Base-by-base conservation (phyloP, 2,113 vertebrate species). In the Scophthalmus maximus region DNA sequence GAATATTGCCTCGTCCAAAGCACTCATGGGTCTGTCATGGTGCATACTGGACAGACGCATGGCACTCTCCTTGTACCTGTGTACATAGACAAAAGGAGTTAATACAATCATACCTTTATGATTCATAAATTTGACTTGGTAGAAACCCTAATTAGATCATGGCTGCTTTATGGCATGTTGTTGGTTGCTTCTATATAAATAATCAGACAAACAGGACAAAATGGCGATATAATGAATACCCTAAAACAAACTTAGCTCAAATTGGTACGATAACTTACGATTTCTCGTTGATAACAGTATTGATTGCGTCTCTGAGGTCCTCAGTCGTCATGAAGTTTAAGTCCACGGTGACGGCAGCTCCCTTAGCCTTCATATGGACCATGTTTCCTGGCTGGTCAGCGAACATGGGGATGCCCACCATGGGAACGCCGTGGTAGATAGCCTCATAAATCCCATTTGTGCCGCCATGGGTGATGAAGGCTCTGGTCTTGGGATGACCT, bases 401-500 rank as follows among this genome's bases (percentile, higher is more conserved):
- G 32, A 97, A 97, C 72, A 97, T 23, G 17, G 97, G 96, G 18
- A 97, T 87, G 4, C 96, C 97, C 64, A 98, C 93, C 93, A 98
- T 93, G 0, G 96, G 97, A 23, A 97, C 78, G 0, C 95, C 95
- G 0, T 98, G 96, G 78, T 96, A 97, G 81, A 98, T 98, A 26
- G 96, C 96, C 89, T 98, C 96, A 18, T 97, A 98, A 47, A 98
- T 91, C 1, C 96, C 96, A 22, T 98, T 98, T n/a, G 95, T 94
- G 49, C 97, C 96, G 14, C 96, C 96, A 0, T 98, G 96, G 38
- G 96, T 97, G 68, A 98, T 93, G 61, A 98, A 98, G 9, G 94
- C 96, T 89, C 87, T 95, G 2, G 95, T 91, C 89, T 96, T 95
- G 1, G 95, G 92, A 22, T 98, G 96, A 53, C 96, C 96, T 97